Conservation (phyloP, 2,888 invertebrate species). For the Lacanobia wlatinum region DNA sequence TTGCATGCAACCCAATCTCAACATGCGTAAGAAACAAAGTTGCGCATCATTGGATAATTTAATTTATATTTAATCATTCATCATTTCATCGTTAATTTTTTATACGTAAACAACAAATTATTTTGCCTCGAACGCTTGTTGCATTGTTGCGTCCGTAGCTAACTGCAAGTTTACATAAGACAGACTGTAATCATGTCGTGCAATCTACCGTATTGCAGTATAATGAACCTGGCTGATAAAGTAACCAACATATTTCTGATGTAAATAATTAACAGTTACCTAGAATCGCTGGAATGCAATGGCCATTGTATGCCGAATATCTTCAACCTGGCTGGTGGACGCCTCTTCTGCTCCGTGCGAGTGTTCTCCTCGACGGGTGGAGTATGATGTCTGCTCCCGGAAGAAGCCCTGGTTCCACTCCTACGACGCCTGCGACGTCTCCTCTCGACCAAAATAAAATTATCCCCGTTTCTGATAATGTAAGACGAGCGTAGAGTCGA, state of each 20-base stretch:
- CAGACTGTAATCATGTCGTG: constrained; percentile 67
- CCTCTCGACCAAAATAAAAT: constrained; percentile 88
- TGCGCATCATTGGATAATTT: constrained; percentile 56
- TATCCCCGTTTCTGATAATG: constrained; percentile 89
- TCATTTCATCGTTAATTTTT: constrained; percentile 50
- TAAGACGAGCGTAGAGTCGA: constrained; percentile 89
- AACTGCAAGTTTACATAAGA: constrained; percentile 71
- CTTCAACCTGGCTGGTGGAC: constrained; percentile 88
- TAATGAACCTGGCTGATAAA: constrained; percentile 61
- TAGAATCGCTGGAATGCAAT: constrained; percentile 88
- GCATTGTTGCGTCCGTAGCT: constrained; percentile 56
- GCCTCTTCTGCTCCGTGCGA: constrained; percentile 85
- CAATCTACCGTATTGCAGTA: constrained; percentile 72
- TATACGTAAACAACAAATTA: constrained; percentile 51
- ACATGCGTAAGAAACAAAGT: constrained; percentile 60
- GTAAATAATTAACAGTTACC: constrained; percentile 75
- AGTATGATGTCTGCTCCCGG: constrained; percentile 86
- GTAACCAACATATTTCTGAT: constrained; percentile 54
- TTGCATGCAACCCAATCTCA: constrained; percentile 46
- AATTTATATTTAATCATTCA: constrained; percentile 62
- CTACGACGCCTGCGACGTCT: constrained; percentile 85
- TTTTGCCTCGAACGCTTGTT: constrained; percentile 62
- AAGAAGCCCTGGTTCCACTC: constrained; percentile 88
- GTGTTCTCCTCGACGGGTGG: constrained; percentile 86
- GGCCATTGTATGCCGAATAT: constrained; percentile 90